Evolutionary conservation across 1,140 invertebrate species (phyloP).

Genomic region (Drosophila repleta): DNA sequence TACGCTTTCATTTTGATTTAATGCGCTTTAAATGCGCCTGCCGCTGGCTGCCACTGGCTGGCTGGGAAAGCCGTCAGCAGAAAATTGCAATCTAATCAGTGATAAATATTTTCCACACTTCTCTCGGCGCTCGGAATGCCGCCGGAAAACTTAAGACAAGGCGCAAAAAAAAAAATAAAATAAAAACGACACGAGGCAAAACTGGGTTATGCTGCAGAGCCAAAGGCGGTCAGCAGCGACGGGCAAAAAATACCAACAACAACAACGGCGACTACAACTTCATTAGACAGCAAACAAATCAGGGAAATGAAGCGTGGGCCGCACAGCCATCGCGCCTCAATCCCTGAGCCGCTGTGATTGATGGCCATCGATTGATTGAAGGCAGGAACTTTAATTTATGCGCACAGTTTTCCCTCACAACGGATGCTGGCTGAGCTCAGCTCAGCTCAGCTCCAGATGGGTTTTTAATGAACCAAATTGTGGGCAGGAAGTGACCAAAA

Average conservation of each 20-base stretch:
- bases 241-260: slow-evolving; percentile 24
- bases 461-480: slow-evolving; percentile 39
- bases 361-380: slow-evolving; percentile 61
- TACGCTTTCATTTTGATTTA: slow-evolving; percentile 82
- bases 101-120: slow-evolving; percentile 69
- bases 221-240: slow-evolving; percentile 42
- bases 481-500: slow-evolving; percentile 21
- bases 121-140: slow-evolving; percentile 32
- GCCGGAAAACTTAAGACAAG: slow-evolving; percentile 35
- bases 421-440: slow-evolving; percentile 26
- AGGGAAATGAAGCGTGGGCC: slow-evolving; percentile 33
- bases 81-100: slow-evolving; percentile 75
- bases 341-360: slow-evolving; percentile 57
- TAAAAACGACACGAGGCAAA: slow-evolving; percentile 15
- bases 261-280: slow-evolving; percentile 19
- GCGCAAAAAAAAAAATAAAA: not conserved
- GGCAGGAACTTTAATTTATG: slow-evolving; percentile 32
- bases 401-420: slow-evolving; percentile 4
- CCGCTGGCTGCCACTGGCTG: too few species aligned
- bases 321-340: not conserved
- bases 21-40: slow-evolving; percentile 66
- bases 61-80: slow-evolving; percentile 48
- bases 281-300: slow-evolving; percentile 35
- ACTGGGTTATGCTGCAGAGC: slow-evolving; percentile 60
- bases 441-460: slow-evolving; percentile 26